Evolutionary conservation across 2,888 invertebrate genomes (phyloP).

Genomic region (Stramonita haemastoma): DNA sequence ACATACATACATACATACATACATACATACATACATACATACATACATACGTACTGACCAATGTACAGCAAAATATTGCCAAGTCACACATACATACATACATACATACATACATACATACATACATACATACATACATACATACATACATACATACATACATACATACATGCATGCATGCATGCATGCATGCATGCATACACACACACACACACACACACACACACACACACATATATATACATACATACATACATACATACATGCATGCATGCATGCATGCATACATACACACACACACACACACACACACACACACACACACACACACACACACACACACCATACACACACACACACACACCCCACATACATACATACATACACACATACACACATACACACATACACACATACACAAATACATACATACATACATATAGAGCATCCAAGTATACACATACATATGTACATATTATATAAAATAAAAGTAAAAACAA

Average conservation of each 20-base stretch:
- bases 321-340: conserved; percentile 19
- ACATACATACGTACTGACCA: neutral
- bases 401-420: neutral
- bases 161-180: neutral
- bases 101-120: neutral
- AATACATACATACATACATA: neutral
- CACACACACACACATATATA: neutral
- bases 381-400: neutral
- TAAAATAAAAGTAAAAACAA: no score
- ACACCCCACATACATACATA: neutral
- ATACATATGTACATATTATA: no score
- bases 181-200: neutral
- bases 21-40: neutral
- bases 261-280: neutral
- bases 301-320: conserved; percentile 11
- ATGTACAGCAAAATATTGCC: neutral
- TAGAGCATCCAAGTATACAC: neutral
- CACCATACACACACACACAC: no score
- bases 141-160: neutral
- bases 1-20: neutral
- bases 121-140: neutral
- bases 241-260: neutral
- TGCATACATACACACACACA: conserved; percentile 15
- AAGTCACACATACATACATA: neutral
- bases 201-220: neutral